Base-by-base conservation (phyloP, 1,140 invertebrate genomes). In the Drosophila neocordata region DNA sequence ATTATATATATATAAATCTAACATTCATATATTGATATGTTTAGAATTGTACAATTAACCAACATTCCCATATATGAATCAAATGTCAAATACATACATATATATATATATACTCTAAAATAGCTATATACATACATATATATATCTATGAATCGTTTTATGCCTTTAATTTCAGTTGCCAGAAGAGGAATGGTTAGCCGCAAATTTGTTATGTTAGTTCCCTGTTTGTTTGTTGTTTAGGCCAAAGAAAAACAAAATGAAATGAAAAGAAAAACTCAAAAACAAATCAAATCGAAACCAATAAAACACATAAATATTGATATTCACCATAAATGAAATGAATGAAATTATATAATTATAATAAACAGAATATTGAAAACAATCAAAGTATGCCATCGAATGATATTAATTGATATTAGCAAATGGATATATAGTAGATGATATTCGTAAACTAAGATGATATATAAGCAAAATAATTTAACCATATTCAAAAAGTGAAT, bases 121-220 rank as follows among this genome's bases (percentile, higher is more conserved):
- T 31, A 12, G 65, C 35, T 57, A 53, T 70, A 13, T 35, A 64
- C 52, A 44, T 52, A 61, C 34, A 48, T 56, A 60, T 74, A 60
- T 74, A 73, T 78, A 62, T 73, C 57, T 67, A 69, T 69, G 59
- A 79, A 73, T 65, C 66, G 68, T 75, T 61, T 61, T 81, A 77
- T 80, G 82, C 41, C 15, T 85, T 89, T 76, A 85, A 89, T 91
- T 91, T 90, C 90, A 91, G 90, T 91, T 91, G 89, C 89, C 88
- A 90, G 90, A 91, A 87, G 90, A 91, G 85, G 90, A 91, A 78
- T 91, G 90, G 90, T 79, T 91, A 91, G 90, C 90, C 74, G 90
- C 90, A 69, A 91, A 91, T 91, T 91, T 91, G 79, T 90, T 91
- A 84, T 91, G 90, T 90, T 91, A 91, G 90, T 90, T 89, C 59